Percentiles rank a stretch among this genome's conserved stretches.
These are phyloP conservation scores for Bucorvus abyssinicus DNA, from an alignment of 2,797 vertebrate species.

Conservation along the genomic window DNA sequence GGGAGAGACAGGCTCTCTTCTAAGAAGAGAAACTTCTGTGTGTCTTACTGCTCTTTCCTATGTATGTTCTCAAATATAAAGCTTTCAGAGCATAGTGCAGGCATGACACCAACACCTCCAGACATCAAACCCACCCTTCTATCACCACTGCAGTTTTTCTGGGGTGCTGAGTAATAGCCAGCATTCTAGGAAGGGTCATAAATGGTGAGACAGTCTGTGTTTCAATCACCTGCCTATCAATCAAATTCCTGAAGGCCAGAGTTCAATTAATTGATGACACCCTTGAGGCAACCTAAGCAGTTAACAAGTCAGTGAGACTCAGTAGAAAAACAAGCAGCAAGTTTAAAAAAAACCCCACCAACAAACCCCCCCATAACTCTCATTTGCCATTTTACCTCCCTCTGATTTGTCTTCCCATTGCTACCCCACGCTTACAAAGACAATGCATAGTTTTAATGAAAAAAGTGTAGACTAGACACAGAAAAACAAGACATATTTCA, in stretches of 20 bases:
- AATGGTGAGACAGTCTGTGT: conserved; percentile 62
- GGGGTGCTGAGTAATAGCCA: conserved; percentile 58
- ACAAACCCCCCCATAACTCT: conserved; percentile 62
- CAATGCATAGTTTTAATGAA: conserved; percentile 36
- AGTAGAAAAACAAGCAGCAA: conserved; percentile 72
- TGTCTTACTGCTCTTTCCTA: not conserved
- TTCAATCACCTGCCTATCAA: conserved; percentile 79
- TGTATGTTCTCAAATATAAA: conserved; percentile 1
- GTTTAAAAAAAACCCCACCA: not conserved
- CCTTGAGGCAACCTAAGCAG: conserved; percentile 73
- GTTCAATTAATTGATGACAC: conserved; percentile 82
- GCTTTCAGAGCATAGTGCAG: conserved; percentile 50
- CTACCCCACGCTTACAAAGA: not conserved
- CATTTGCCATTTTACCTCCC: conserved; percentile 36
- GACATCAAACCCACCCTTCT: conserved; percentile 62
- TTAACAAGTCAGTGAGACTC: conserved; percentile 77
- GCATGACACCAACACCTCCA: conserved; percentile 39
- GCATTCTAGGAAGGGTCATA: conserved; percentile 67
- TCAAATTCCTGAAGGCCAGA: conserved; percentile 74
- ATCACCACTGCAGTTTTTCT: conserved; percentile 69
- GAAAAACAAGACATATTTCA: conserved; percentile 35
- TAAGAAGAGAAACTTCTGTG: not conserved
- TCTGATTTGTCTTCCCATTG: conserved; percentile 46
- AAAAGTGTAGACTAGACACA: conserved; percentile 2
- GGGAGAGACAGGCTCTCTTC: not conserved